Conservation (phyloP, 1,140 invertebrate species). For the Luehdorfia chinensis region DNA sequence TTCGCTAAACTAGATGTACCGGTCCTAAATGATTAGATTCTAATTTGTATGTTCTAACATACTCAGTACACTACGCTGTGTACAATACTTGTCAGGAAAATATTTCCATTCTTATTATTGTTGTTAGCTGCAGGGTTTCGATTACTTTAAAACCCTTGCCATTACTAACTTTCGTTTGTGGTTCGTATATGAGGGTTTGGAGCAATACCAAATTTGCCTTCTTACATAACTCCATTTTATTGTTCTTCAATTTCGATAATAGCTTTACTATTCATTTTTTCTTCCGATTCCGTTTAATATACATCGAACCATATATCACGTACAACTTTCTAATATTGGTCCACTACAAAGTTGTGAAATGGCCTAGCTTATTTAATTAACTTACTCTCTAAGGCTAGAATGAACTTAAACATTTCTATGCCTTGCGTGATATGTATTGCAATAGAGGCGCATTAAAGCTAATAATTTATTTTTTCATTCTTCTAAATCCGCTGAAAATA, state of each 20-base stretch:
- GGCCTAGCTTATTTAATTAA: slow-evolving; percentile 63
- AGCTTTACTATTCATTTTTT: neutral
- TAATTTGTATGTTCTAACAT: slow-evolving; percentile 55
- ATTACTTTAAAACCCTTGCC: too few species aligned
- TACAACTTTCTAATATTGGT: slow-evolving; percentile 77
- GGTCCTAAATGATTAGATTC: slow-evolving; percentile 47
- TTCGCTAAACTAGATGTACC: slow-evolving; percentile 56
- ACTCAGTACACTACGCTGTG: slow-evolving; percentile 44
- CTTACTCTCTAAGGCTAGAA: slow-evolving; percentile 66
- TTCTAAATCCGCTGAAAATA: slow-evolving; percentile 29
- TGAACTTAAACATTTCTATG: slow-evolving; percentile 68
- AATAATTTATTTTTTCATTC: slow-evolving; percentile 33
- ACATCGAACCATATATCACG: slow-evolving; percentile 41
- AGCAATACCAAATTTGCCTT: neutral
- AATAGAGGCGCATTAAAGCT: slow-evolving; percentile 70
- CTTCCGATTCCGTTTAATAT: slow-evolving; percentile 13
- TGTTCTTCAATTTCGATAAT: too few species aligned
- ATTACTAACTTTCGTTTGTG: too few species aligned
- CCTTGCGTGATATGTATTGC: slow-evolving; percentile 74
- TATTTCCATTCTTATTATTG: neutral
- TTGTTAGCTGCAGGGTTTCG: too few species aligned
- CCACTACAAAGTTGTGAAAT: slow-evolving; percentile 72
- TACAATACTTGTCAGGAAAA: slow-evolving; percentile 24
- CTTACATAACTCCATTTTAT: too few species aligned
- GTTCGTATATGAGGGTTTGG: neutral